These are phyloP conservation scores for Drosophila arizonae DNA, from an alignment of 1,140 invertebrate genomes.

Conservation along the genomic window DNA sequence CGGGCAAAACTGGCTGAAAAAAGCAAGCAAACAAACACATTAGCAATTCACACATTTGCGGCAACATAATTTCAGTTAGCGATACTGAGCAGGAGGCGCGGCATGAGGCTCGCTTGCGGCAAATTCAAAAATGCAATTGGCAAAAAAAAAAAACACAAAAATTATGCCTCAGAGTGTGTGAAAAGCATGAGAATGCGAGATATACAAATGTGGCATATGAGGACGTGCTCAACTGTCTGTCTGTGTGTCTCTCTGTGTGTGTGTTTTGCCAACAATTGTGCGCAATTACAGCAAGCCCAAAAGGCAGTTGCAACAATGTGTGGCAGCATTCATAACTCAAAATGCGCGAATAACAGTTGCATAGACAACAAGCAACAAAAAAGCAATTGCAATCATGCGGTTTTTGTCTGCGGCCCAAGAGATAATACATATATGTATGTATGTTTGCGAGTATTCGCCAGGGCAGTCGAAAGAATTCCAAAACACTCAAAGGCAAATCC, in stretches of 20 bases:
- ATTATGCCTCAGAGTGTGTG: slow-evolving; percentile 17
- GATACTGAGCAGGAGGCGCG: slow-evolving; percentile 2
- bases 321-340: slow-evolving; percentile 70
- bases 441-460: slow-evolving; percentile 11
- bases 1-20: slow-evolving; percentile 61
- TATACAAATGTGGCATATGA: slow-evolving; percentile 21
- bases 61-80: slow-evolving; percentile 72
- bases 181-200: slow-evolving; percentile 18
- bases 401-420: slow-evolving; percentile 21
- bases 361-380: not conserved
- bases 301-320: slow-evolving; percentile 64
- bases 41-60: slow-evolving; percentile 78
- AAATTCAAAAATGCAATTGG: slow-evolving; percentile 46
- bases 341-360: slow-evolving; percentile 45
- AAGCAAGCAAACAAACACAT: slow-evolving; percentile 48
- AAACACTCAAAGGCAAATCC: slow-evolving; percentile 1
- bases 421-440: slow-evolving; percentile 13
- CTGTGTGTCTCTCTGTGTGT: slow-evolving; percentile 8
- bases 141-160: slow-evolving; percentile 22
- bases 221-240: not conserved
- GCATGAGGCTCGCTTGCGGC: slow-evolving; percentile 28
- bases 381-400: slow-evolving; percentile 35
- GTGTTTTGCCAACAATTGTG: slow-evolving; percentile 52
- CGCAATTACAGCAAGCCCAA: slow-evolving; percentile 61
- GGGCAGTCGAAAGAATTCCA: not conserved